A percentile compares a stretch with the other conserved stretches of the same genome.
phyloP scores from a whole-genome alignment of 1,140 invertebrate species.

The Vanessa atalanta region DNA sequence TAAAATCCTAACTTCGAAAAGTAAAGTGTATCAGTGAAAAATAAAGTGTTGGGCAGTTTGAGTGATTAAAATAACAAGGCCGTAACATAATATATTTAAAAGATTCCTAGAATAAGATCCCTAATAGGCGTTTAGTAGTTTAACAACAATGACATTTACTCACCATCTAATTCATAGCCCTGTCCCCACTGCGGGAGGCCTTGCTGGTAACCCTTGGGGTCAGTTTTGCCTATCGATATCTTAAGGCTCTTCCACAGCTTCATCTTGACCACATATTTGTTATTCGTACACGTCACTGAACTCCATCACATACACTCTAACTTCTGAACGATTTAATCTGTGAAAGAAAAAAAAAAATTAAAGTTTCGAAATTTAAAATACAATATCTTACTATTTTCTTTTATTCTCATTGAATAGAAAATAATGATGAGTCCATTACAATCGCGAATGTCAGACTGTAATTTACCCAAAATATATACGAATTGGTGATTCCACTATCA shows the following conservation, averaged over 20 bases:
- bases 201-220: slow-evolving; percentile 62
- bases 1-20: too few species aligned
- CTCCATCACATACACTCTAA: slow-evolving; percentile 37
- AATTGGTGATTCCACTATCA: too few species aligned
- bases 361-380: not conserved
- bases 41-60: too few species aligned
- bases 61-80: too few species aligned
- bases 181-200: slow-evolving; percentile 71
- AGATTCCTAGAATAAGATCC: too few species aligned
- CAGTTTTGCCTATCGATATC: slow-evolving; percentile 72
- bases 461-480: too few species aligned
- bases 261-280: slow-evolving; percentile 70
- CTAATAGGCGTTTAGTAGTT: not conserved
- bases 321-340: slow-evolving; percentile 39
- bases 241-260: slow-evolving; percentile 77
- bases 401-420: too few species aligned
- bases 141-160: slow-evolving; percentile 17
- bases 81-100: too few species aligned
- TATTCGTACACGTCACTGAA: slow-evolving; percentile 44
- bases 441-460: too few species aligned
- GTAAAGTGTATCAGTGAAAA: too few species aligned
- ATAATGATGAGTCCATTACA: too few species aligned
- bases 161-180: slow-evolving; percentile 72
- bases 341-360: slow-evolving; percentile 23
- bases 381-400: too few species aligned